phyloP scores from a whole-genome alignment of 2,113 vertebrate genomes.

The Anoplopoma fimbria region DNA sequence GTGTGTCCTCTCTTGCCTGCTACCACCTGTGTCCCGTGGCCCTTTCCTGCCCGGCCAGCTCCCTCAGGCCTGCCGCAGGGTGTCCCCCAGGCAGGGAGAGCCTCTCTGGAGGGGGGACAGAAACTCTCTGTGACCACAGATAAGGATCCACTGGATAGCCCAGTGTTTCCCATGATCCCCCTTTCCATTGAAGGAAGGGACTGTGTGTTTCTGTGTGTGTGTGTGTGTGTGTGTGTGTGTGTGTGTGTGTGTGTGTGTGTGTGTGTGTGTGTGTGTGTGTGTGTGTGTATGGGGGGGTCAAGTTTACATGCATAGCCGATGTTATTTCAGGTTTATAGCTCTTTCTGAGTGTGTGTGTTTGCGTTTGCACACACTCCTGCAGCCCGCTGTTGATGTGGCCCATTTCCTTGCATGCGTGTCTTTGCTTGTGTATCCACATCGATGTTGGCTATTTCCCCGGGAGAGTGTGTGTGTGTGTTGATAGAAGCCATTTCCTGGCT shows the following conservation, averaged over 20 bases:
- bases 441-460: slow-evolving; percentile 68
- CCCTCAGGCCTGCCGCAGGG: slow-evolving; percentile 66
- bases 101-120: slow-evolving; percentile 54
- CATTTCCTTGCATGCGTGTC: slow-evolving; percentile 78
- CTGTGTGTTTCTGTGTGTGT: neutral
- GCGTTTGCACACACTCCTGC: slow-evolving; percentile 77
- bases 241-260: too few relatives aligned
- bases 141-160: slow-evolving; percentile 71
- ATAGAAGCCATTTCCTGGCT: slow-evolving; percentile 82
- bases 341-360: slow-evolving; percentile 72
- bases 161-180: slow-evolving; percentile 37
- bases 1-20: slow-evolving; percentile 59
- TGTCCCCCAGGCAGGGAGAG: slow-evolving; percentile 66
- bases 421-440: slow-evolving; percentile 59
- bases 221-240: neutral
- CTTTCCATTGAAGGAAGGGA: slow-evolving; percentile 28
- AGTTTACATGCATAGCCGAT: slow-evolving; percentile 57
- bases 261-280: neutral
- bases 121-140: slow-evolving; percentile 70
- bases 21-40: slow-evolving; percentile 78
- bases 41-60: slow-evolving; percentile 64
- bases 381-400: slow-evolving; percentile 73
- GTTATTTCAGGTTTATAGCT: slow-evolving; percentile 78
- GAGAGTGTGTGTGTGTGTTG: slow-evolving; percentile 75
- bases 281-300: slow-evolving; percentile 20